These are phyloP conservation scores for Leptosomus discolor DNA, from an alignment of 2,113 vertebrate species.

Conservation along the genomic window DNA sequence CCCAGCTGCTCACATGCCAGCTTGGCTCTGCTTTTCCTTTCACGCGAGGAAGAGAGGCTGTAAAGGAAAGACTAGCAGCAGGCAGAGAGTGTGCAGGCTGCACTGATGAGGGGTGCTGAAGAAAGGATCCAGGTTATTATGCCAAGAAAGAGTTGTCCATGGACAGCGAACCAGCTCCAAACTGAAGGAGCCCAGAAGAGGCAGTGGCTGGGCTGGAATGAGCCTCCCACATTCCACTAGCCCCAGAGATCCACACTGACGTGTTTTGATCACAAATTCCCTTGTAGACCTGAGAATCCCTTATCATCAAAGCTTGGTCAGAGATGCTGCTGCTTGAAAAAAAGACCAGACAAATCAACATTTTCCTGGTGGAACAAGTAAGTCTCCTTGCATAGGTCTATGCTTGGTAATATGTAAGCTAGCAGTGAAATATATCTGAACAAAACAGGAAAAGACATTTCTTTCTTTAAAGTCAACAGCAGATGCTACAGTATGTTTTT, in stretches of 20 bases:
- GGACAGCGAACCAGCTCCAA: background rate
- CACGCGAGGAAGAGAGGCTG: too few species aligned
- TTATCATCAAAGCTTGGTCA: background rate
- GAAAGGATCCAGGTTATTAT: background rate
- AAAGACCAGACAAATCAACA: background rate
- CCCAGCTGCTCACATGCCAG: background rate
- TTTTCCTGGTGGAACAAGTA: background rate
- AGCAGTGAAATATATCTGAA: background rate
- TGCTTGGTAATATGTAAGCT: background rate
- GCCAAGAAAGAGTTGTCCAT: background rate
- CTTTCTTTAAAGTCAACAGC: background rate
- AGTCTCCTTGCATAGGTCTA: background rate
- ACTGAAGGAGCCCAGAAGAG: background rate
- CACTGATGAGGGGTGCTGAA: background rate
- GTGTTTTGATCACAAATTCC: background rate
- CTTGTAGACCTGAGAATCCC: background rate
- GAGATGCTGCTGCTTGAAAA: background rate
- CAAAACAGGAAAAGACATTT: background rate
- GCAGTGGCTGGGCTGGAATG: background rate
- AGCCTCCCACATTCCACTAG: background rate
- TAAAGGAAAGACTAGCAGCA: background rate
- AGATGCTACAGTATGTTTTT: background rate
- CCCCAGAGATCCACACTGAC: fast-evolving
- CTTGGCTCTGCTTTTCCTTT: background rate
- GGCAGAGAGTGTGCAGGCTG: background rate